Percentiles rank a stretch among this genome's conserved stretches.
phyloP scores from a whole-genome alignment of 2,888 invertebrate genomes.

The Amphipyra tragopoginis region DNA sequence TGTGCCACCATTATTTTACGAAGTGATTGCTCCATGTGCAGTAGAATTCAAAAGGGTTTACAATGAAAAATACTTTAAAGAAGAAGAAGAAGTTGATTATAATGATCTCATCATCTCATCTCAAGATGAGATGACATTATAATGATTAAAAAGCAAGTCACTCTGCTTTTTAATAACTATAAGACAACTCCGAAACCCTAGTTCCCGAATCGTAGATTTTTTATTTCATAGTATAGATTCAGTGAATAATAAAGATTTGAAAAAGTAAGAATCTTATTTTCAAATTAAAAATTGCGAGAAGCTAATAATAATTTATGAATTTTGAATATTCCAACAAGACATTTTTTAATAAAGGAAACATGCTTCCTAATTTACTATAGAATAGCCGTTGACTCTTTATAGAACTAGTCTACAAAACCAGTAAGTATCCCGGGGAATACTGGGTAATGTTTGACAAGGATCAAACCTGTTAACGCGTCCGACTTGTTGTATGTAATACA shows the following conservation, averaged over 20 bases:
- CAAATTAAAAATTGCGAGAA: not conserved
- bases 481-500: constrained; percentile 79
- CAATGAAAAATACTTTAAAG: constrained; percentile 64
- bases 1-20: constrained; percentile 78
- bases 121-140: too few relatives aligned
- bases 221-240: too few relatives aligned
- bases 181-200: not conserved
- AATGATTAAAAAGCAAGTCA: too few relatives aligned
- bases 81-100: too few relatives aligned
- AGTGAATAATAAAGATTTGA: not conserved
- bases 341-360: too few relatives aligned
- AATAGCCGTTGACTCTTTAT: not conserved
- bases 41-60: constrained; percentile 70
- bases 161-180: not conserved
- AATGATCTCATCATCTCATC: too few relatives aligned
- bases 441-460: constrained; percentile 71
- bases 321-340: too few relatives aligned
- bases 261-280: not conserved
- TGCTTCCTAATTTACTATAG: too few relatives aligned
- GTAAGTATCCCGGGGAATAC: constrained; percentile 60
- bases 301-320: too few relatives aligned
- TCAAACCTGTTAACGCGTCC: constrained; percentile 78
- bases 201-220: too few relatives aligned
- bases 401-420: constrained; percentile 4
- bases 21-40: constrained; percentile 77